phyloP scores from a whole-genome alignment of 2,888 invertebrate species.

The Schizaphis graminum region DNA sequence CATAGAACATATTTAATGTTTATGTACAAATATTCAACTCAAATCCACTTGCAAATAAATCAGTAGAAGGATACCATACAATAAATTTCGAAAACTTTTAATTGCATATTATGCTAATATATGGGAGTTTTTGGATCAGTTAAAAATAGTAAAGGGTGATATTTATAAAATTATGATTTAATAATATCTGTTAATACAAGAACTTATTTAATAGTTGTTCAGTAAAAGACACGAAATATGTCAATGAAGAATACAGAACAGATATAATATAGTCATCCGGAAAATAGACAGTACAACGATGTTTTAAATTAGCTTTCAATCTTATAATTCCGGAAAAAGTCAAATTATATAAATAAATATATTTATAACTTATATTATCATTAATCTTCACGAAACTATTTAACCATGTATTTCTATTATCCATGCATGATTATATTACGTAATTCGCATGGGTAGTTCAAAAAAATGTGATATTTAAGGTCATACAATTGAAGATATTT shows the following conservation, averaged over 20 bases:
- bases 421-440: not conserved
- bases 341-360: not conserved
- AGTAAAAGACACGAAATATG: not conserved
- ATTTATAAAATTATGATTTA: not conserved
- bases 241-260: not conserved
- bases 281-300: not conserved
- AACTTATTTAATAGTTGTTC: not conserved
- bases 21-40: too few species aligned
- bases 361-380: not conserved
- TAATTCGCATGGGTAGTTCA: not conserved
- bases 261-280: not conserved
- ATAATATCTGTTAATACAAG: not conserved
- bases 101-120: too few species aligned
- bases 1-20: too few species aligned
- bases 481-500: not conserved
- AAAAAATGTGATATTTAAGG: not conserved
- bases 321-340: not conserved
- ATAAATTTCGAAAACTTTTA: too few species aligned
- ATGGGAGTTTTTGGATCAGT: too few species aligned
- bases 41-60: too few species aligned
- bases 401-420: not conserved
- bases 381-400: not conserved
- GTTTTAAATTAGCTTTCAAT: not conserved
- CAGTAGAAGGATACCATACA: too few species aligned
- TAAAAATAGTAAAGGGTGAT: too few species aligned